Conservation (phyloP, 2,113 vertebrate species). For the Cyprinus carpio region DNA sequence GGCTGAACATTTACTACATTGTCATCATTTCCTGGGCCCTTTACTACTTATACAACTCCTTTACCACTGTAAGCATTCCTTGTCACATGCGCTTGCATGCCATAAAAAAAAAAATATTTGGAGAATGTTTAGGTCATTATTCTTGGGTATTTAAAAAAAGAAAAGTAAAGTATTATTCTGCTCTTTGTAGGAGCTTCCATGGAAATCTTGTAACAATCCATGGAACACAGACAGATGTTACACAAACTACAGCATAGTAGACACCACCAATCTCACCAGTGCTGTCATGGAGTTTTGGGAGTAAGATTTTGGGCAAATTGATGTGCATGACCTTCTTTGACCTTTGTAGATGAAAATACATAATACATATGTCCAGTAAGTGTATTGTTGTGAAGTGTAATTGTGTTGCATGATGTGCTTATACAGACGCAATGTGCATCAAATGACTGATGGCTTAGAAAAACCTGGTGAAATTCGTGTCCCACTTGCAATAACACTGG, state of each 20-base stretch:
- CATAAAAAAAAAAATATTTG: neutral
- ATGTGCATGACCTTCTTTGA: neutral
- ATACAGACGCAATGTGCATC: conserved; percentile 93
- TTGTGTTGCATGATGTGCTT: conserved; percentile 62
- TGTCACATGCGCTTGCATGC: neutral
- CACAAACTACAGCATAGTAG: conserved; percentile 88
- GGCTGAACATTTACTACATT: conserved; percentile 99
- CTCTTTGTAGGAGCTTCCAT: conserved; percentile 86
- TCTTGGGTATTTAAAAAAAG: neutral
- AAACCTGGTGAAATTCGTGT: conserved; percentile 93
- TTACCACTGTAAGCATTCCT: conserved; percentile 87
- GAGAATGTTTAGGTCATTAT: neutral
- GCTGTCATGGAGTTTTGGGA: conserved; percentile 96
- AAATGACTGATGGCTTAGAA: conserved; percentile 95
- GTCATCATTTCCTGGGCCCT: conserved; percentile 98
- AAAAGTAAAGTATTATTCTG: conserved; percentile 13
- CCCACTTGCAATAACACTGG: conserved; percentile 93
- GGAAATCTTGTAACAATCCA: conserved; percentile 91
- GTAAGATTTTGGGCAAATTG: conserved; percentile 77
- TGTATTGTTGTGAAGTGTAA: conserved; percentile 43
- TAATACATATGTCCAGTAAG: conserved; percentile 8
- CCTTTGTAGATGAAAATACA: conserved; percentile 32
- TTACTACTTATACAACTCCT: conserved; percentile 97
- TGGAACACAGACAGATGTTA: conserved; percentile 98
- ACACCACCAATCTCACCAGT: conserved; percentile 94